Conservation (phyloP, 2,888 invertebrate genomes). For the Enchytraeus crypticus region DNA sequence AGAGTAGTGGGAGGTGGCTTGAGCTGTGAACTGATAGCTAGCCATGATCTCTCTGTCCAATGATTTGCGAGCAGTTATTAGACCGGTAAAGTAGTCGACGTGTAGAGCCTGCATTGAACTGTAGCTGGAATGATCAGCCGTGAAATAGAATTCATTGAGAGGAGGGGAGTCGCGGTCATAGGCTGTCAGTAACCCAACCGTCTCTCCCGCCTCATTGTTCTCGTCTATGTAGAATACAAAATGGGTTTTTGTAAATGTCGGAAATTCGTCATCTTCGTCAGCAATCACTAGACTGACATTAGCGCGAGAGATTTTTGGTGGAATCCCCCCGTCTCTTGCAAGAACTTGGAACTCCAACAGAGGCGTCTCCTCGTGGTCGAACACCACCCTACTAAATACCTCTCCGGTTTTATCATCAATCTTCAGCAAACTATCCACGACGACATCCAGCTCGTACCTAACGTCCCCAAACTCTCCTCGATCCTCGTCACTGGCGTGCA, state of each 20-base stretch:
- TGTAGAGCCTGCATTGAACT: neutral
- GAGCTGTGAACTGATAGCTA: neutral
- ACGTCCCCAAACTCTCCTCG: neutral
- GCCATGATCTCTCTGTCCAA: neutral
- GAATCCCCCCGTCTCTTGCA: neutral
- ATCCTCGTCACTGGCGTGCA: neutral
- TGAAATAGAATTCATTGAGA: neutral
- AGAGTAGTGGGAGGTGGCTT: neutral
- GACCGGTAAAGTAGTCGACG: slow-evolving; percentile 2
- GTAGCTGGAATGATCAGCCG: neutral
- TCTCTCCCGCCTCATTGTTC: neutral
- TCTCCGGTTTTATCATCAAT: neutral
- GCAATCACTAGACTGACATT: neutral
- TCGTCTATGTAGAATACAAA: neutral
- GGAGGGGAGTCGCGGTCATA: slow-evolving; percentile 3
- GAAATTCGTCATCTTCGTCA: neutral
- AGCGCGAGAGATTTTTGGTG: neutral
- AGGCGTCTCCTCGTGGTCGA: neutral
- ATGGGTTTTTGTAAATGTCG: neutral
- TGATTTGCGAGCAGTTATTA: neutral
- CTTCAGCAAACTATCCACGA: neutral
- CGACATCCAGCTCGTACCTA: neutral
- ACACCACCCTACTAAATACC: neutral
- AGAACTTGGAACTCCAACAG: neutral
- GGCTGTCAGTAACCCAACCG: neutral